Base-by-base conservation (phyloP, 2,797 vertebrate species). In the Distichodus sexfasciatus region DNA sequence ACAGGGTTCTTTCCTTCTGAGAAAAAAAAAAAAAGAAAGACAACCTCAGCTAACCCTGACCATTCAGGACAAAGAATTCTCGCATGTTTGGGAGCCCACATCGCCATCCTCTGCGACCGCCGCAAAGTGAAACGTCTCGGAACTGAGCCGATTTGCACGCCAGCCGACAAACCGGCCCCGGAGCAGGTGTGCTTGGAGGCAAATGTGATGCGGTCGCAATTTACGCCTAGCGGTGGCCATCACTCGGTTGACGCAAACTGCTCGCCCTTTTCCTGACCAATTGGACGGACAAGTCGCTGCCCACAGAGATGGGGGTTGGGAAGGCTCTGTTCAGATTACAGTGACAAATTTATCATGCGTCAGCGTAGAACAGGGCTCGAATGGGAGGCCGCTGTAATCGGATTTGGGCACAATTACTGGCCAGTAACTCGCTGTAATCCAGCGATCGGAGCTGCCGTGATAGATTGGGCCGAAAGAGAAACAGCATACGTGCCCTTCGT, bases 1-100 rank as follows among this genome's bases (percentile, higher is more conserved):
- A 66, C 68, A 9, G 15, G 23, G 65, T 78, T 79, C 80, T 79
- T 66, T 79, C 70, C 17, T 40, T 60, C 31, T 24, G 14, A 48
- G 43, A 54, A 17, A 4, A 21, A 47, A 31, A 15, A 68, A 53
- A 68, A 47, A 17, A 4, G 1, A 9, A 28, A 9, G 24, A 40
- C 14, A 9, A 35, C 33, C 59, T 35, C 41, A 82, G 57, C 63
- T 79, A 53, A 76, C 21, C 2, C 53, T 76, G 28, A 55, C 63
- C 66, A 26, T 61, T 53, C 51, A 60, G 26, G 38, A 72, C 54
- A 38, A 36, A 31, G 41, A 62, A 50, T n/a, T n/a, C n/a, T n/a
- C n/a, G n/a, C n/a, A n/a, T n/a, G n/a, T n/a, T n/a, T n/a, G n/a
- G n/a, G n/a, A n/a, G n/a, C n/a, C n/a, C n/a, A n/a, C n/a, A n/a